These are phyloP conservation scores for Sthenelais limicola DNA, from an alignment of 2,888 invertebrate species.

Conservation along the genomic window DNA sequence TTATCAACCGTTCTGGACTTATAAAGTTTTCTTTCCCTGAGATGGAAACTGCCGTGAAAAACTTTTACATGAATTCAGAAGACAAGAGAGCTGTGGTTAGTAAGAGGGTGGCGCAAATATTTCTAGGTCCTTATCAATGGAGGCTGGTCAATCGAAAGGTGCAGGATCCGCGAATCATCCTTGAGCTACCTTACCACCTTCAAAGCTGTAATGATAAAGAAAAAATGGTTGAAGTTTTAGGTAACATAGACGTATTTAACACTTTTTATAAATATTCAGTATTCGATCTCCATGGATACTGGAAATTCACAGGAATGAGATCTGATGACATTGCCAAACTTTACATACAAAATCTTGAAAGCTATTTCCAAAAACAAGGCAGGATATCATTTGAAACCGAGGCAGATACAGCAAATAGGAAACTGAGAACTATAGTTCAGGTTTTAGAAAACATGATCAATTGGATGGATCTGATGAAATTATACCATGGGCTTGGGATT, in stretches of 20 bases:
- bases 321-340: neutral
- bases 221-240: neutral
- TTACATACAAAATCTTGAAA: conserved; percentile 1
- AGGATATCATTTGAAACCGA: no score
- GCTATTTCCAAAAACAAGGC: neutral
- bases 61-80: neutral
- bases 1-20: neutral
- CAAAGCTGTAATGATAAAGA: neutral
- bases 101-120: conserved; percentile 2
- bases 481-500: neutral
- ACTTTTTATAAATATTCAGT: neutral
- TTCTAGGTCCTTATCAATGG: neutral
- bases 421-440: neutral
- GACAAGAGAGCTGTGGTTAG: neutral
- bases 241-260: conserved; percentile 8
- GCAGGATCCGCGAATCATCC: neutral
- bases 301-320: neutral
- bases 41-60: neutral
- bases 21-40: conserved; percentile 10
- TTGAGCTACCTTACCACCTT: neutral
- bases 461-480: neutral
- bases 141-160: neutral
- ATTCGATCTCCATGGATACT: conserved; percentile 3
- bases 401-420: neutral
- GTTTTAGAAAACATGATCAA: neutral